Evolutionary conservation across 2,888 invertebrate species (phyloP).

Genomic region (Pseudanteris insignis): DNA sequence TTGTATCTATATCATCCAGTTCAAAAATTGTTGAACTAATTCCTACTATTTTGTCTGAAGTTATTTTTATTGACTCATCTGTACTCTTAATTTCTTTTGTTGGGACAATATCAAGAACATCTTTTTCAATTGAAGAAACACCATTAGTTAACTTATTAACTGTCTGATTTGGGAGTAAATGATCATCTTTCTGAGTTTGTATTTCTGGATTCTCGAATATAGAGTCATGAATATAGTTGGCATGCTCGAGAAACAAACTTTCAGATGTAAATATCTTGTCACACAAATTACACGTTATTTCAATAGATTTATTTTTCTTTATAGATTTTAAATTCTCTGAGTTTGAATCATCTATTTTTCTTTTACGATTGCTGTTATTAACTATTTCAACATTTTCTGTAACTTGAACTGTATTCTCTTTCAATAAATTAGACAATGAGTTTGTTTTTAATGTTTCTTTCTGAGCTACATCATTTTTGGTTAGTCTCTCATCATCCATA

Average conservation of each 20-base stretch:
- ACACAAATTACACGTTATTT: conserved; percentile 10
- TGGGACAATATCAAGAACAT: conserved; percentile 9
- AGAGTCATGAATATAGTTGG: conserved; percentile 30
- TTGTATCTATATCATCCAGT: not conserved
- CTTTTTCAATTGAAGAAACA: conserved; percentile 9
- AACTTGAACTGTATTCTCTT: too few relatives aligned
- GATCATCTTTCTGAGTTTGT: conserved; percentile 11
- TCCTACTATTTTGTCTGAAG: conserved; percentile 15
- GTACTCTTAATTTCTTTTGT: not conserved
- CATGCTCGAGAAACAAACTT: conserved; percentile 23
- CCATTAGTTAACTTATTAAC: not conserved
- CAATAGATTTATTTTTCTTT: too few relatives aligned
- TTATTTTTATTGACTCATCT: not conserved
- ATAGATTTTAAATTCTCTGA: too few relatives aligned
- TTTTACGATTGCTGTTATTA: too few relatives aligned
- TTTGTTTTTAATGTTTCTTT: too few relatives aligned
- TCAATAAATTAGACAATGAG: too few relatives aligned
- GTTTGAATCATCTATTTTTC: too few relatives aligned
- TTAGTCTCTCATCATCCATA: too few relatives aligned
- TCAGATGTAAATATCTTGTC: conserved; percentile 10
- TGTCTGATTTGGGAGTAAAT: not conserved
- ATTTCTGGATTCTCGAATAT: conserved; percentile 20
- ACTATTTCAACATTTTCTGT: too few relatives aligned
- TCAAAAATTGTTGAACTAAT: conserved; percentile 23
- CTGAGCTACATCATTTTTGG: too few relatives aligned